Evolutionary conservation across 2,888 invertebrate genomes (phyloP).

Genomic region (Amphiduros pacificus): DNA sequence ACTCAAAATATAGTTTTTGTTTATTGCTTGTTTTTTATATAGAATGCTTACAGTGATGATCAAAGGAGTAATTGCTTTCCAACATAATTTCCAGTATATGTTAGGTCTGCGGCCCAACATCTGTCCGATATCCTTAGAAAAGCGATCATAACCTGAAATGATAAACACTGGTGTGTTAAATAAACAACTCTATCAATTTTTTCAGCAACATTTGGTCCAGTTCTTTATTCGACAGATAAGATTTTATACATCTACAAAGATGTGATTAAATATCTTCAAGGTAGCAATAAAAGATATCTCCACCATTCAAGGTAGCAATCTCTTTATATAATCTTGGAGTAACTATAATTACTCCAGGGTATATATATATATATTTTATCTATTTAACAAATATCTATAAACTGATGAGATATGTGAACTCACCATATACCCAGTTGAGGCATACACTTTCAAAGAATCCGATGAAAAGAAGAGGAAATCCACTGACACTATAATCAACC

Average conservation of each 20-base stretch:
- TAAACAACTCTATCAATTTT: background rate
- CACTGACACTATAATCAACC: slow-evolving; percentile 31
- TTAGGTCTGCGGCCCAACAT: slow-evolving; percentile 54
- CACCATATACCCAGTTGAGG: slow-evolving; percentile 30
- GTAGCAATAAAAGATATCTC: too few relatives aligned
- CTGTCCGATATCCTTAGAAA: slow-evolving; percentile 51
- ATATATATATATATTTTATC: too few relatives aligned
- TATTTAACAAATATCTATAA: too few relatives aligned
- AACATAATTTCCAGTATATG: slow-evolving; percentile 54
- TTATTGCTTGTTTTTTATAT: too few relatives aligned
- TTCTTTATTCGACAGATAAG: background rate
- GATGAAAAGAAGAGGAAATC: slow-evolving; percentile 30
- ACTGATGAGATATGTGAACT: background rate
- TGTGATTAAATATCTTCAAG: too few relatives aligned
- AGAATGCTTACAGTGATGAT: slow-evolving; percentile 48
- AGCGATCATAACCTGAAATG: slow-evolving; percentile 47
- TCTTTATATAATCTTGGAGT: too few relatives aligned
- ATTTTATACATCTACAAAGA: too few relatives aligned
- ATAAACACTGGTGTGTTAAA: background rate
- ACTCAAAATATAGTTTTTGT: too few relatives aligned
- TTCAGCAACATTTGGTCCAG: background rate
- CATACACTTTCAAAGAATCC: slow-evolving; percentile 25
- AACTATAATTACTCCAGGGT: too few relatives aligned
- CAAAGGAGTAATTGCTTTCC: slow-evolving; percentile 50
- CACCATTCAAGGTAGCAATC: too few relatives aligned